Evolutionary conservation across 2,797 vertebrate genomes (phyloP).

Genomic region (Gallirallus australis): DNA sequence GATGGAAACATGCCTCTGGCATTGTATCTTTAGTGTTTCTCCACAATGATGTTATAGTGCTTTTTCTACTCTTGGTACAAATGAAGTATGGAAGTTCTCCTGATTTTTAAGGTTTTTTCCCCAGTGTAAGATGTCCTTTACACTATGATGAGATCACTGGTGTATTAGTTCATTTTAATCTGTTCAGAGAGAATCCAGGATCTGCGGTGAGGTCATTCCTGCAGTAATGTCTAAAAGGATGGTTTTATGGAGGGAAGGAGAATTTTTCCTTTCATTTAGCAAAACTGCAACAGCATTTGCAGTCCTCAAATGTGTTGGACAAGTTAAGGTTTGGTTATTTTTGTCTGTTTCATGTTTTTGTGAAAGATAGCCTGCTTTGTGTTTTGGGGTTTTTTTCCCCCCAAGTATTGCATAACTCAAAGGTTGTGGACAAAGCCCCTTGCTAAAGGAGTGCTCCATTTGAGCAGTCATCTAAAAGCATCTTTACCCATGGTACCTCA

Average conservation of each 20-base stretch:
- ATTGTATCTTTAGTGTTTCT: neutral
- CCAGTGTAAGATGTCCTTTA: slow-evolving; percentile 5
- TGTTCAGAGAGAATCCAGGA: slow-evolving; percentile 36
- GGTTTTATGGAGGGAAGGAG: neutral
- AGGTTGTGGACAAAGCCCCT: neutral
- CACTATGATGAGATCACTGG: slow-evolving; percentile 25
- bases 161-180: slow-evolving; percentile 55
- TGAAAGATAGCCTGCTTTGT: neutral
- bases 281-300: neutral
- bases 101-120: neutral
- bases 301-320: neutral
- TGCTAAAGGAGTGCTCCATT: neutral
- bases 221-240: slow-evolving; percentile 42
- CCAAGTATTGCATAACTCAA: neutral
- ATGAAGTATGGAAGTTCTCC: neutral
- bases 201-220: slow-evolving; percentile 5
- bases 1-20: neutral
- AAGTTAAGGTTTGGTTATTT: neutral
- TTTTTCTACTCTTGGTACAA: neutral
- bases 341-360: neutral
- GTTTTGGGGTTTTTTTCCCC: neutral
- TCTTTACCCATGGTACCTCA: neutral
- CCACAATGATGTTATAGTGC: neutral
- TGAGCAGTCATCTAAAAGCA: neutral
- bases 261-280: slow-evolving; percentile 3